Conservation (phyloP, 2,113 vertebrate genomes). For the Chelonoidis abingdonii region DNA sequence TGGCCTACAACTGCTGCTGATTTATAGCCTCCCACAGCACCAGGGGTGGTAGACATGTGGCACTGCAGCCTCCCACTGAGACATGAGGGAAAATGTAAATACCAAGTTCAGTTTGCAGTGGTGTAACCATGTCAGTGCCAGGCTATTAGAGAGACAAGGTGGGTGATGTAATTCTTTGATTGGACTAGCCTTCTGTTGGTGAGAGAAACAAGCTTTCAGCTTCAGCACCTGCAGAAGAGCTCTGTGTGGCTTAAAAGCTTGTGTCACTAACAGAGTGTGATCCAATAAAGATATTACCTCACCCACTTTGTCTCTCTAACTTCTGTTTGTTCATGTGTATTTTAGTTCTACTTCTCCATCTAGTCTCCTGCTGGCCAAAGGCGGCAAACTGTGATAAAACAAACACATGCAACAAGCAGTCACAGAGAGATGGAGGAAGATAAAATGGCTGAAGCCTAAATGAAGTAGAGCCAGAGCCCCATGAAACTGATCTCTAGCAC, state of each 20-base stretch:
- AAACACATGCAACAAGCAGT: rapidly evolving
- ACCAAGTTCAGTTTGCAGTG: too few species aligned
- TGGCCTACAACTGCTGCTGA: not conserved
- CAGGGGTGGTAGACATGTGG: not conserved
- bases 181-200: not conserved
- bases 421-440: rapidly evolving
- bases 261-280: not conserved
- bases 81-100: not conserved
- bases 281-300: not conserved
- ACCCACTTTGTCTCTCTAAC: not conserved
- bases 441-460: rapidly evolving
- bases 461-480: not conserved
- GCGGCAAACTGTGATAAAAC: not conserved
- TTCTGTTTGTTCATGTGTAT: not conserved
- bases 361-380: rapidly evolving
- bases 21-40: not conserved
- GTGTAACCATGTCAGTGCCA: not conserved
- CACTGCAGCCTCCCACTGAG: not conserved
- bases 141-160: not conserved
- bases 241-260: not conserved
- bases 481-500: not conserved
- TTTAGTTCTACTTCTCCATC: not conserved
- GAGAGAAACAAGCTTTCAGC: not conserved
- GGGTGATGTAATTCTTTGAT: not conserved
- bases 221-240: not conserved